Evolutionary conservation across 2,888 invertebrate genomes (phyloP), one percentile per base, ranked within the genome.

Genomic region (Formica aserva): DNA sequence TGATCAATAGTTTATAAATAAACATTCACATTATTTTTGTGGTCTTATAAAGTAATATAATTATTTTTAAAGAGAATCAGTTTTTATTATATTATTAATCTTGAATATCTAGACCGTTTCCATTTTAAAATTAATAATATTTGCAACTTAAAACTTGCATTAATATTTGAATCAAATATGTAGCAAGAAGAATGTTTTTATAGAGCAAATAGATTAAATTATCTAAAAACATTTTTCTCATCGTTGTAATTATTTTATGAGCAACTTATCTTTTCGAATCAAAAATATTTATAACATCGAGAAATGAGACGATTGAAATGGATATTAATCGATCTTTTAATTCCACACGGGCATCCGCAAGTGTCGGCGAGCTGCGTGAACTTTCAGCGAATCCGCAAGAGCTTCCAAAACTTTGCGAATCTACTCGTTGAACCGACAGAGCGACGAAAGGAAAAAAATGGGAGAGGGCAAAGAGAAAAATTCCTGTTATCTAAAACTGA

Each of bases 261-360:
- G 35, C 15, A 62, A n/a, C 18, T 62, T 32, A 62, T 48, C 15
- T 35, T 35, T 9, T 66, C 26, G 52, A 35, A 22, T n/a, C 22
- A 29, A 22, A 41, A 71, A 60, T 78, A 35, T 48, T 69, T 45
- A 32, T 18, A 45, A 60, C 45, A 60, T 32, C 32, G 67, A 35
- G 65, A 65, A 52, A 22, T 18, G 38, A 18, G 35, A 5, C 69
- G 41, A 6, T 45, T 32, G 67, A 38, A 35, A 35, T 29, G 18
- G 15, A 60, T 22, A 32, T 71, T 78, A 60, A 80, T 72, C 78
- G 78, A 80, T 72, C 60, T 60, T 18, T 62, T 80, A 71, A 80
- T 80, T 72, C 22, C 32, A 13, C 13, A 60, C 41, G 45, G 32
- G n/a, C 45, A 48, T 22, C 11, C 69, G 57, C 57, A 60, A 78